A percentile compares a stretch with the other conserved stretches of the same genome.
phyloP scores from a whole-genome alignment of 2,797 vertebrate genomes.

The Petrocephalus sullivani region DNA sequence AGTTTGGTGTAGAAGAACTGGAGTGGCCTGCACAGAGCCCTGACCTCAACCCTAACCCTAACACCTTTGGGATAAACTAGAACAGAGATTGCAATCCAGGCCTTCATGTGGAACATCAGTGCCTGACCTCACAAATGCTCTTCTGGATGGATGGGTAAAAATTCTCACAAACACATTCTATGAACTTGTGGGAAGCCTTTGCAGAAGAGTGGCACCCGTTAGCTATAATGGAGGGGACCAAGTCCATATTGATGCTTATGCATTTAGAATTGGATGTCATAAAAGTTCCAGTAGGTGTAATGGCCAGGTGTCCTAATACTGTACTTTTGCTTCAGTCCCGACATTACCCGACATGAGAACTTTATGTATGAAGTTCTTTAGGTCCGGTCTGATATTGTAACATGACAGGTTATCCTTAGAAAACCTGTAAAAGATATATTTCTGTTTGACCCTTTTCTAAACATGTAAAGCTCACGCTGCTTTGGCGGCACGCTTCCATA shows the following conservation, averaged over 20 bases:
- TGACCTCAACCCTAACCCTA: neutral
- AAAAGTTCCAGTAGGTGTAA: neutral
- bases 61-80: neutral
- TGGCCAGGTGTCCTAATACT: neutral
- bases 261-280: neutral
- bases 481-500: neutral
- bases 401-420: neutral
- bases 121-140: neutral
- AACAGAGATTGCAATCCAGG: neutral
- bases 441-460: neutral
- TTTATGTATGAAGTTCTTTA: neutral
- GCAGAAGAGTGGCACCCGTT: neutral
- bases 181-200: neutral
- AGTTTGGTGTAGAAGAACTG: neutral
- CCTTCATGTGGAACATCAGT: neutral
- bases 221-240: neutral
- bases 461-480: neutral
- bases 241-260: neutral
- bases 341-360: neutral
- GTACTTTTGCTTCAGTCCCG: neutral
- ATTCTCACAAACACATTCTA: neutral
- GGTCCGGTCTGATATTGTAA: neutral
- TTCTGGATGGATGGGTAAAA: neutral
- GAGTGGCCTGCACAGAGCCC: neutral
- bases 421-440: neutral